phyloP scores from a whole-genome alignment of 2,888 invertebrate species.

The Copidosoma aretas region DNA sequence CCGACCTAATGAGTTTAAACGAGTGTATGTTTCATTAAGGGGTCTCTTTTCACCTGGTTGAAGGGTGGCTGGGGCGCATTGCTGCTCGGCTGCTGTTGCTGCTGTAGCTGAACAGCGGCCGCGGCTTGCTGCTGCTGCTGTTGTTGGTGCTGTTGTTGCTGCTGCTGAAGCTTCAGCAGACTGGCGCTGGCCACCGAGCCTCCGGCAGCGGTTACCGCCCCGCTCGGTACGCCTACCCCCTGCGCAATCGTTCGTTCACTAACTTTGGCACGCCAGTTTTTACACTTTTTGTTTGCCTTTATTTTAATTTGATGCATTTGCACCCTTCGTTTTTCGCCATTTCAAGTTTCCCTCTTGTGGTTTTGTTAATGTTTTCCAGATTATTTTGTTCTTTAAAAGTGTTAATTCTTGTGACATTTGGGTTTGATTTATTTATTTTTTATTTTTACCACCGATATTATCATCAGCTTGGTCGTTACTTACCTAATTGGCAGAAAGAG shows the following conservation, averaged over 20 bases:
- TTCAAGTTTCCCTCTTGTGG: background rate
- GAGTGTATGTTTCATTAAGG: too few relatives aligned
- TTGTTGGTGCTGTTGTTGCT: conserved; percentile 56
- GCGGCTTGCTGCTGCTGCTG: conserved; percentile 57
- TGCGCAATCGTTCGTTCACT: conserved; percentile 39
- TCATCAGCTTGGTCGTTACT: too few relatives aligned
- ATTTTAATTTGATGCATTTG: background rate
- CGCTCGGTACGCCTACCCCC: conserved; percentile 61
- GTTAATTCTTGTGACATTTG: too few relatives aligned
- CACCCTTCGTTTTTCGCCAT: background rate
- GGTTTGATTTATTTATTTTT: too few relatives aligned
- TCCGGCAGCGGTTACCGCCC: conserved; percentile 53
- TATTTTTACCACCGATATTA: too few relatives aligned
- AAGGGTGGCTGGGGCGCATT: conserved; percentile 60
- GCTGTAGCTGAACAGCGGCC: conserved; percentile 57
- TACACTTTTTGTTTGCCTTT: conserved; percentile 1
- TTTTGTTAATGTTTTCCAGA: too few relatives aligned
- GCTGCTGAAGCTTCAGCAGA: conserved; percentile 60
- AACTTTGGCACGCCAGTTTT: conserved; percentile 40
- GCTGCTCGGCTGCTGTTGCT: conserved; percentile 58
- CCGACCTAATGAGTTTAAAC: background rate
- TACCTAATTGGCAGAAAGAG: too few relatives aligned
- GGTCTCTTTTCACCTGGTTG: conserved; percentile 56
- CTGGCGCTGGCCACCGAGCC: conserved; percentile 61
- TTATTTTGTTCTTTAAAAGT: too few relatives aligned